These are phyloP conservation scores for Emydura subglobosa DNA, from an alignment of 2,113 vertebrate genomes.

Conservation along the genomic window DNA sequence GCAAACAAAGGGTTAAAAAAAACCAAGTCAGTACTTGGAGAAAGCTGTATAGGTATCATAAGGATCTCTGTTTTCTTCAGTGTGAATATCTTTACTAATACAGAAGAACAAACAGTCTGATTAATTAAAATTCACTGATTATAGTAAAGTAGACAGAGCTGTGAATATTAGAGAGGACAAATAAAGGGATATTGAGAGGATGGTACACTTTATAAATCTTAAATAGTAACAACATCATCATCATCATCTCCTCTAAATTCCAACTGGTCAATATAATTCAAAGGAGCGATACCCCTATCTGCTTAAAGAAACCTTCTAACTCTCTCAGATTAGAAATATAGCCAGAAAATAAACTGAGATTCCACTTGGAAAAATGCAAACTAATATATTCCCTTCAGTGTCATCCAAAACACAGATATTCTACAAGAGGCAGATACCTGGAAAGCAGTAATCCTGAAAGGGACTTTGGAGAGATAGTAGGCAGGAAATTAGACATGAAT, in stretches of 20 bases:
- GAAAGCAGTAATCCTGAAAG: neutral
- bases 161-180: neutral
- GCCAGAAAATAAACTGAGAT: rapidly evolving
- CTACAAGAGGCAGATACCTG: rapidly evolving
- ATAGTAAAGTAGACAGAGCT: neutral
- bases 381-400: rapidly evolving
- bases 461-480: neutral
- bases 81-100: conserved; percentile 11
- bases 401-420: neutral
- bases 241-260: neutral
- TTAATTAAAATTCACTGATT: neutral
- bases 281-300: neutral
- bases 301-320: neutral
- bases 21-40: neutral
- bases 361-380: neutral
- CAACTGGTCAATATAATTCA: neutral
- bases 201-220: neutral
- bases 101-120: neutral
- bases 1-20: neutral
- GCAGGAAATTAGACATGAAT: neutral
- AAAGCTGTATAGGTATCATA: conserved; percentile 5
- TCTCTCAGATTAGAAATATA: neutral
- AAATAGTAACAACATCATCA: neutral
- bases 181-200: neutral
- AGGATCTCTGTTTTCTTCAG: neutral